Evolutionary conservation across 2,888 invertebrate species (phyloP).

Genomic region (Siphonodentalium dalli): DNA sequence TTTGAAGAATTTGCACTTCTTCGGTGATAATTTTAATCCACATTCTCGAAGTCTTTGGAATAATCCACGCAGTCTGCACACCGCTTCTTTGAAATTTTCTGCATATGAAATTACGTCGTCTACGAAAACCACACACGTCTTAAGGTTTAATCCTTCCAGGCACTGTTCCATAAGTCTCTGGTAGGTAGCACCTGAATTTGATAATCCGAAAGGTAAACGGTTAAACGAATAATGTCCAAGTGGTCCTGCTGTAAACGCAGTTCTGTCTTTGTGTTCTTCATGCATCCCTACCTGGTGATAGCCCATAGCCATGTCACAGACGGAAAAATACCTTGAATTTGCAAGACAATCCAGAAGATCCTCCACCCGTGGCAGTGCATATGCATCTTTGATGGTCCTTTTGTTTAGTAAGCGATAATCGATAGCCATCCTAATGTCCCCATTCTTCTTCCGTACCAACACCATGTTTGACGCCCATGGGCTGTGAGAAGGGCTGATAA

Average conservation of each 20-base stretch:
- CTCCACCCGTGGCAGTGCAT: conserved; percentile 2
- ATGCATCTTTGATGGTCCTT: conserved; percentile 4
- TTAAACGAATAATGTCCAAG: background rate
- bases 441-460: conserved; percentile 1
- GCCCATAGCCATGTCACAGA: background rate
- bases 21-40: conserved; percentile 3
- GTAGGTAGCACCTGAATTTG: conserved; percentile 7
- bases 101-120: conserved; percentile 3
- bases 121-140: conserved; percentile 1
- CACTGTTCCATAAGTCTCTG: conserved; percentile 5
- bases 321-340: background rate
- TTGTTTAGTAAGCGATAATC: conserved; percentile 1
- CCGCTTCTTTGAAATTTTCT: background rate
- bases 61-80: background rate
- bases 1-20: conserved; percentile 5
- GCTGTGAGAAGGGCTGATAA: conserved; percentile 4
- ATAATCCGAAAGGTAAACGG: too few species aligned
- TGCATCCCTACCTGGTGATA: background rate
- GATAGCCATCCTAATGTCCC: background rate
- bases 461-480: conserved; percentile 8
- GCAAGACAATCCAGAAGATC: background rate
- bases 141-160: conserved; percentile 1
- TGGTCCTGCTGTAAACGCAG: background rate
- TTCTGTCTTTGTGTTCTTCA: background rate
- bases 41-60: background rate